Conservation (phyloP, 2,113 vertebrate species). For the Colius striatus region DNA sequence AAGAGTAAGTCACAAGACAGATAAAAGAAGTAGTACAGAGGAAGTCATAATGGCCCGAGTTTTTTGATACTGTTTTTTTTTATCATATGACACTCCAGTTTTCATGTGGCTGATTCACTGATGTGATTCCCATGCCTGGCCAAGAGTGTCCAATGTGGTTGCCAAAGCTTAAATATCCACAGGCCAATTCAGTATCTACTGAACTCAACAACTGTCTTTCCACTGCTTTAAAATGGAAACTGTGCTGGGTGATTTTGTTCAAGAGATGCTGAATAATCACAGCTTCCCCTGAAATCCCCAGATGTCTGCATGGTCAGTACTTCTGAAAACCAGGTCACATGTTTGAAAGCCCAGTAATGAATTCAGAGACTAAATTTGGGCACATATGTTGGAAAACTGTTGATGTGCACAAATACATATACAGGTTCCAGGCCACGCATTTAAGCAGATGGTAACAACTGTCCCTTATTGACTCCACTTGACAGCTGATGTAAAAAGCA, state of each 20-base stretch:
- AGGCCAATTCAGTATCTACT: background rate
- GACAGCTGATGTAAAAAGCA: conserved; percentile 18
- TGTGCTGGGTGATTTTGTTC: conserved; percentile 4
- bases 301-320: conserved; percentile 41
- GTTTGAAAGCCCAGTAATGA: conserved; percentile 25
- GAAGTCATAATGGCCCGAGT: background rate
- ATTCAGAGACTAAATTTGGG: conserved; percentile 39
- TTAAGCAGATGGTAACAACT: background rate
- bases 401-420: background rate
- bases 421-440: background rate
- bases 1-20: background rate
- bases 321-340: conserved; percentile 14
- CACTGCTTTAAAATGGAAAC: conserved; percentile 4
- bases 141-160: background rate
- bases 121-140: background rate
- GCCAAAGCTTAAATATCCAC: background rate
- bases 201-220: background rate
- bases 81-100: background rate
- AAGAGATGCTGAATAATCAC: conserved; percentile 47
- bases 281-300: conserved; percentile 23
- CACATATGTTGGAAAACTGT: conserved; percentile 11
- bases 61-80: background rate
- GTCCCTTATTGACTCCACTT: conserved; percentile 8
- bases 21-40: background rate
- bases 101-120: background rate